These are phyloP conservation scores for Hemicordylus capensis DNA, from an alignment of 2,113 vertebrate genomes.

Conservation along the genomic window DNA sequence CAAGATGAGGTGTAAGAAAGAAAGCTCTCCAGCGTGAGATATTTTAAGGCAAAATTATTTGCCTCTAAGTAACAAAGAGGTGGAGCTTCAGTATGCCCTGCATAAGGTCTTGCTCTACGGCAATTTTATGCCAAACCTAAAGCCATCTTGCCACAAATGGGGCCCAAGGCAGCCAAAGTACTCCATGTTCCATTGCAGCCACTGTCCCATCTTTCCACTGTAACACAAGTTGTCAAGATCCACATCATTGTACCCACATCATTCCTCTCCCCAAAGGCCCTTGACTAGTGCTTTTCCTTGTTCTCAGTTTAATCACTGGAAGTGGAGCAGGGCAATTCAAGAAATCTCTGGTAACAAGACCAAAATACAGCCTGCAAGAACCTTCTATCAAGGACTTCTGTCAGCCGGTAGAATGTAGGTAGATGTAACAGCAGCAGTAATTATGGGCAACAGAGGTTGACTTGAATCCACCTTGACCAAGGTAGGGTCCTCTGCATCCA, in stretches of 20 bases:
- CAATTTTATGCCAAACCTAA: slow-evolving; percentile 12
- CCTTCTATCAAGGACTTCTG: neutral
- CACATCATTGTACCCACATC: neutral
- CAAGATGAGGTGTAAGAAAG: neutral
- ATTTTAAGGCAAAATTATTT: slow-evolving; percentile 33
- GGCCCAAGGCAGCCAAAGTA: neutral
- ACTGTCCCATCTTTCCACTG: neutral
- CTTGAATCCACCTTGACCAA: too few species aligned
- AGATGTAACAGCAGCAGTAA: too few species aligned
- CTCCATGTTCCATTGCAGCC: neutral
- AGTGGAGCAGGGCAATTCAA: neutral
- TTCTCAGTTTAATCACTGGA: too few species aligned
- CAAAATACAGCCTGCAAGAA: neutral
- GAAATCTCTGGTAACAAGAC: neutral
- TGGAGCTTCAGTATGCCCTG: slow-evolving; percentile 5
- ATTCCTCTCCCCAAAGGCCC: neutral
- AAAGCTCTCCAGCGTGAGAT: slow-evolving; percentile 33
- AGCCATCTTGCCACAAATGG: neutral
- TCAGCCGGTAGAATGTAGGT: too few species aligned
- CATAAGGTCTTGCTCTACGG: slow-evolving; percentile 20
- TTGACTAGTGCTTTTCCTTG: neutral
- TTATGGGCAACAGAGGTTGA: too few species aligned
- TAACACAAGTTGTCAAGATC: neutral
- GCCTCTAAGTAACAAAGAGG: slow-evolving; percentile 20
- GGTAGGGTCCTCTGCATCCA: neutral